Conservation (phyloP, 2,113 vertebrate species). For the Callocephalon fimbriatum region DNA sequence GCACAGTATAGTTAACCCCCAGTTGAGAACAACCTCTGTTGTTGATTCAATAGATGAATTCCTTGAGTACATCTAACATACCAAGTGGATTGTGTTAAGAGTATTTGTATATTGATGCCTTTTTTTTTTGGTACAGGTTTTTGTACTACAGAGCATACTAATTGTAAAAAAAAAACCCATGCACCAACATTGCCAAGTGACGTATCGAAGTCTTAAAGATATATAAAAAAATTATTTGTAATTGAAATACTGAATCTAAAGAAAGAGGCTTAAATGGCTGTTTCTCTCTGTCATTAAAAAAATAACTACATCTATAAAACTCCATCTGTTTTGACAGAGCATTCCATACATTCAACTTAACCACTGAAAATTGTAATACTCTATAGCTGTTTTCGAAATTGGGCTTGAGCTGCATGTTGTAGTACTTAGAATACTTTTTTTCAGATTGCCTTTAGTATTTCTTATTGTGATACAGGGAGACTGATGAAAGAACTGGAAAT, state of each 20-base stretch:
- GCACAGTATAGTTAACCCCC: background rate
- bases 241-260: background rate
- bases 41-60: background rate
- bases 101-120: background rate
- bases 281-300: background rate
- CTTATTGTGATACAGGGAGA: background rate
- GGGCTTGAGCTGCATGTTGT: background rate
- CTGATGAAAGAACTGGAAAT: background rate
- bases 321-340: conserved; percentile 4
- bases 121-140: background rate
- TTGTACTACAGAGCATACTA: background rate
- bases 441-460: background rate
- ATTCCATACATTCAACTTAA: background rate
- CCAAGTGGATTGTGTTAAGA: background rate
- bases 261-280: background rate
- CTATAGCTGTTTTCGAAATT: background rate
- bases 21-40: background rate
- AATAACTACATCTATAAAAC: background rate
- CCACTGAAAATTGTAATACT: background rate
- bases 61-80: background rate
- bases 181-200: background rate
- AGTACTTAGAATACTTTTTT: background rate
- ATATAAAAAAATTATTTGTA: background rate
- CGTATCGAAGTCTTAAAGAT: background rate
- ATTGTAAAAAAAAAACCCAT: background rate